These are phyloP conservation scores for Mycogona germanica DNA, from an alignment of 2,888 invertebrate genomes.

Conservation along the genomic window DNA sequence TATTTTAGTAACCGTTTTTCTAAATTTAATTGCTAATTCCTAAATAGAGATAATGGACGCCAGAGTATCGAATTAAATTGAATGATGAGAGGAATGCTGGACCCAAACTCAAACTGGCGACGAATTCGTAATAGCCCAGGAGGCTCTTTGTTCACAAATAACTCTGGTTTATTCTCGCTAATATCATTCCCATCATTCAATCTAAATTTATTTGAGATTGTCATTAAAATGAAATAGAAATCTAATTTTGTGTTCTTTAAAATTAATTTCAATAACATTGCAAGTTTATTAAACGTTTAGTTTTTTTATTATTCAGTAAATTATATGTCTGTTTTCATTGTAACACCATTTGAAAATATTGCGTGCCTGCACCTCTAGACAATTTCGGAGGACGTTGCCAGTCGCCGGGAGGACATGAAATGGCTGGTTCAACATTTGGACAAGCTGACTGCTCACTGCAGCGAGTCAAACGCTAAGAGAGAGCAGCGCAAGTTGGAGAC, in stretches of 20 bases:
- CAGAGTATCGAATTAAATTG: no score
- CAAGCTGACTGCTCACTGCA: conserved; percentile 65
- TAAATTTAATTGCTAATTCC: no score
- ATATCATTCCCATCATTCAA: no score
- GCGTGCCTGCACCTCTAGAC: conserved; percentile 45
- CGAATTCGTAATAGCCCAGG: no score
- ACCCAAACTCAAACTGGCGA: no score
- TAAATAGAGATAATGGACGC: no score
- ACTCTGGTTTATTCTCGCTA: no score
- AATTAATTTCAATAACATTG: background rate
- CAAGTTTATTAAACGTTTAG: background rate
- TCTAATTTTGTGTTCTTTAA: background rate
- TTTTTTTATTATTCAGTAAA: background rate
- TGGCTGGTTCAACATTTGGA: conserved; percentile 88
- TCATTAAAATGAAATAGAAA: no score
- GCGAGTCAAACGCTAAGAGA: conserved; percentile 60
- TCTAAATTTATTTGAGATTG: no score
- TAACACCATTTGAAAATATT: background rate
- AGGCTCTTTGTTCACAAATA: no score
- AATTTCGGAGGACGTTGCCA: conserved; percentile 81
- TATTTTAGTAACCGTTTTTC: no score
- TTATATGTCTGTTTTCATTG: background rate
- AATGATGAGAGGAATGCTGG: no score
- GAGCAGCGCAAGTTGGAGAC: conserved; percentile 73
- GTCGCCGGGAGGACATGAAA: conserved; percentile 85